phyloP scores from a whole-genome alignment of 2,113 vertebrate genomes.

The Narcine bancroftii region DNA sequence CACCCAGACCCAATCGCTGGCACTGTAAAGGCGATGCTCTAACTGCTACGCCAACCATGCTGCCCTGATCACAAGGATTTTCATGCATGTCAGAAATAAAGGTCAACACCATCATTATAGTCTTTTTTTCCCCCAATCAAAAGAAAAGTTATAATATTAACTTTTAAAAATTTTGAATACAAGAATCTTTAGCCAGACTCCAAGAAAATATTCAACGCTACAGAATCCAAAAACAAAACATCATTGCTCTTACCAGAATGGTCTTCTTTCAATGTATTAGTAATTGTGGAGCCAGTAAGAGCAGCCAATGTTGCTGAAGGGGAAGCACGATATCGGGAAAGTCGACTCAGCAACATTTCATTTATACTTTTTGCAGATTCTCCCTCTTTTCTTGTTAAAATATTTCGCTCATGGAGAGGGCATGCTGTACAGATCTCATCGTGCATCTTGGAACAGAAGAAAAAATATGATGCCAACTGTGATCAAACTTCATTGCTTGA shows the following conservation, averaged over 20 bases:
- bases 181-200: not conserved
- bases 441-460: constrained; percentile 60
- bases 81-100: not conserved
- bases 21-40: no score
- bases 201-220: not conserved
- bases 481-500: not conserved
- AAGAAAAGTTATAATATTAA: no score
- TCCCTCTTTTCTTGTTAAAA: constrained; percentile 89
- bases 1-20: no score
- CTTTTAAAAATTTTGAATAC: not conserved
- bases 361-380: constrained; percentile 98
- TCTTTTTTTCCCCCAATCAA: not conserved
- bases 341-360: constrained; percentile 90
- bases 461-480: not conserved
- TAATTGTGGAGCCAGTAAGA: constrained; percentile 90
- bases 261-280: constrained; percentile 93
- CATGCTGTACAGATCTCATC: constrained; percentile 73
- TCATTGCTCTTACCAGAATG: constrained; percentile 71
- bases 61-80: not conserved
- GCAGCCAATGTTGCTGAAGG: constrained; percentile 91
- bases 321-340: constrained; percentile 89
- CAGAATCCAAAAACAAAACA: not conserved
- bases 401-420: constrained; percentile 83
- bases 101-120: not conserved
- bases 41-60: no score